Evolutionary conservation across 2,888 invertebrate species (phyloP).

Genomic region (Andrena praecox): DNA sequence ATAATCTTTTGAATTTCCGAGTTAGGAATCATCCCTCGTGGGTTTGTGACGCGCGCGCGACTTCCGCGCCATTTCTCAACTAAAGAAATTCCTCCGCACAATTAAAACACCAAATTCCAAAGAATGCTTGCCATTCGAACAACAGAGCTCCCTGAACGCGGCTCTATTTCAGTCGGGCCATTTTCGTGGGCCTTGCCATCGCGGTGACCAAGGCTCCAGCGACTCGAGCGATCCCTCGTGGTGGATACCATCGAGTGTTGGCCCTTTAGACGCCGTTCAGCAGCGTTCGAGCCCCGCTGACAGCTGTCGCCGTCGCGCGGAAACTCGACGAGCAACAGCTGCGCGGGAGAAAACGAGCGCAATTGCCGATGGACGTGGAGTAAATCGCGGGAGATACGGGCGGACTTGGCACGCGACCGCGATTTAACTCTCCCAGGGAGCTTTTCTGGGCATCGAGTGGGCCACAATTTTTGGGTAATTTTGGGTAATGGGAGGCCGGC

Average conservation of each 20-base stretch:
- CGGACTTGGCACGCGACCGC: background rate
- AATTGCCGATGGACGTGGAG: background rate
- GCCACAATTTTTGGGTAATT: background rate
- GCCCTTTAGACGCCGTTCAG: background rate
- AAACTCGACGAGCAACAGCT: constrained; percentile 40
- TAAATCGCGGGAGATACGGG: background rate
- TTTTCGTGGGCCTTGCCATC: background rate
- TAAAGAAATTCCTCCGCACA: no score
- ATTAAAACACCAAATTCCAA: no score
- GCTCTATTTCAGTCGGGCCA: constrained; percentile 1
- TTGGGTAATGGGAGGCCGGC: background rate
- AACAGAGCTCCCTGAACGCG: background rate
- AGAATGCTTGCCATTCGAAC: background rate
- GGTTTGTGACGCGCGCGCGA: no score
- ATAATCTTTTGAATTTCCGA: no score
- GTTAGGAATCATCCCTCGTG: no score
- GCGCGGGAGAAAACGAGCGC: constrained; percentile 5
- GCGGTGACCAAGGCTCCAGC: constrained; percentile 6
- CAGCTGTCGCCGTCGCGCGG: constrained; percentile 5
- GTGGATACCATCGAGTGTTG: background rate
- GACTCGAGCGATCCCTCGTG: background rate
- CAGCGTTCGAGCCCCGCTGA: background rate
- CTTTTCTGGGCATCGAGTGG: background rate
- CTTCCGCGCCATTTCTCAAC: no score
- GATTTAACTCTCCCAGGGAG: background rate